Conservation (phyloP, 2,888 invertebrate species). For the Phengaris arion region DNA sequence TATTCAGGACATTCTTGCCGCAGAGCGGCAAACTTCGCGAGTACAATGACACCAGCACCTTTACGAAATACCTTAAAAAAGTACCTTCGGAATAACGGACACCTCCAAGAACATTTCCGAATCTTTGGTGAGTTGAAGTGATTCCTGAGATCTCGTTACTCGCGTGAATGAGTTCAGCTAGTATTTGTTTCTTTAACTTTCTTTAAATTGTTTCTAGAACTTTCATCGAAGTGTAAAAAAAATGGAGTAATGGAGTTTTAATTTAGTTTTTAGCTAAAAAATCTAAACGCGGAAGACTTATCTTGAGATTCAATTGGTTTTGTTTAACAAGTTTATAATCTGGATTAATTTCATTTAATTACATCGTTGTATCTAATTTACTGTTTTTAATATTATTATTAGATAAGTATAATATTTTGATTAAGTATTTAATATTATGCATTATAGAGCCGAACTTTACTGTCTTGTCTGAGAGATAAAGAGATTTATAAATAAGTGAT, state of each 20-base stretch:
- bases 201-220: conserved; percentile 25
- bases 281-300: too few relatives aligned
- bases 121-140: conserved; percentile 8
- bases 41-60: conserved; percentile 9
- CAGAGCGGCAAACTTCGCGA: conserved; percentile 24
- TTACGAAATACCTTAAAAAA: not conserved
- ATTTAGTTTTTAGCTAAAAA: not conserved
- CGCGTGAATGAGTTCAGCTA: conserved; percentile 20
- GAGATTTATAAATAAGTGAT: too few relatives aligned
- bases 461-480: too few relatives aligned
- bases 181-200: conserved; percentile 28
- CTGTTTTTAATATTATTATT: too few relatives aligned
- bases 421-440: too few relatives aligned
- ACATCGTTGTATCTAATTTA: too few relatives aligned
- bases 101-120: not conserved
- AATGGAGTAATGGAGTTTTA: not conserved
- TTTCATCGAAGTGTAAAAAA: conserved; percentile 9
- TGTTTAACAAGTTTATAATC: too few relatives aligned
- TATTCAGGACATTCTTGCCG: conserved; percentile 9
- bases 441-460: too few relatives aligned
- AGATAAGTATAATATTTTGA: too few relatives aligned
- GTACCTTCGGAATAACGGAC: not conserved
- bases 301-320: too few relatives aligned
- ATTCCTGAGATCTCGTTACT: conserved; percentile 20
- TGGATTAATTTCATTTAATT: too few relatives aligned